phyloP scores from a whole-genome alignment of 2,113 vertebrate species.

The Psittacula cyanocephala region DNA sequence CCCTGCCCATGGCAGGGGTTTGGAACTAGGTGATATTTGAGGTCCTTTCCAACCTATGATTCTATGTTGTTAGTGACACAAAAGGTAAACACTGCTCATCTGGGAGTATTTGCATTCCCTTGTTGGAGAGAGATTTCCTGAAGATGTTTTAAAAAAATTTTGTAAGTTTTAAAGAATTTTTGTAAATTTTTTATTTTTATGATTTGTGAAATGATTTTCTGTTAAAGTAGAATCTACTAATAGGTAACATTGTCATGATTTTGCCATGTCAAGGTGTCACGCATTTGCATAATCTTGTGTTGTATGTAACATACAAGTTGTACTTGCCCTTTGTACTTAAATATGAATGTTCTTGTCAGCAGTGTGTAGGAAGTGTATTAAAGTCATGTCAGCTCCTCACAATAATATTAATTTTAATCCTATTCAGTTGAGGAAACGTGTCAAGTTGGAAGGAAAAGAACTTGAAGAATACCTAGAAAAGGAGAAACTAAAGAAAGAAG shows the following conservation, averaged over 20 bases:
- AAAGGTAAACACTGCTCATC: neutral
- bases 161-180: neutral
- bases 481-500: conserved; percentile 96
- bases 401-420: neutral
- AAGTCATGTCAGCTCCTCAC: neutral
- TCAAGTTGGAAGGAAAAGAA: conserved; percentile 95
- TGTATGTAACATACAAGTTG: neutral
- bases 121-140: neutral
- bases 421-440: conserved; percentile 89
- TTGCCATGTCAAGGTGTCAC: neutral
- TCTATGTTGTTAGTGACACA: neutral
- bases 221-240: neutral
- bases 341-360: neutral
- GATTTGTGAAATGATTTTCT: neutral
- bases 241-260: neutral
- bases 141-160: neutral
- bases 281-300: neutral
- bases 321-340: neutral
- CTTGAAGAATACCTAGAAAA: conserved; percentile 95
- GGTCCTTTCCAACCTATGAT: neutral
- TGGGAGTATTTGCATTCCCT: neutral
- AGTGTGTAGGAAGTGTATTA: neutral
- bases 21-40: neutral
- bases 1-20: neutral
- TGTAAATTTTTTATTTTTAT: neutral